Evolutionary conservation across 1,140 invertebrate genomes (phyloP).

Genomic region (Meloidogyne hapla): DNA sequence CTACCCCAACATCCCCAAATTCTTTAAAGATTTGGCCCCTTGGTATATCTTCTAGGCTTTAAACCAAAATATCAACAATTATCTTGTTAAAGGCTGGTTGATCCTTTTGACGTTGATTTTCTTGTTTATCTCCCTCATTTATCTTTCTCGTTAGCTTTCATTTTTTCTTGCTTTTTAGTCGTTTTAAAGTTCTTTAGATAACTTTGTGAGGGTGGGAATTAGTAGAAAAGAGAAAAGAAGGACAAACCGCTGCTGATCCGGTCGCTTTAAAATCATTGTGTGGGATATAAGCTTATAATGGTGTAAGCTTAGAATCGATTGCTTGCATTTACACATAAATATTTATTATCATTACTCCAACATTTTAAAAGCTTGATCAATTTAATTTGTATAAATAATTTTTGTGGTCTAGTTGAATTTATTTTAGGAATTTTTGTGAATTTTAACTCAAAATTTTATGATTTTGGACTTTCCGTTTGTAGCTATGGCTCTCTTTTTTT

Average conservation of each 20-base stretch:
- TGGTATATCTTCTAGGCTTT: background rate
- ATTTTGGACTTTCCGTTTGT: too few species aligned
- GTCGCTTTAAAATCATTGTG: background rate
- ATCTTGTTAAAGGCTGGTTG: background rate
- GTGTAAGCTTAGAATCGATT: background rate
- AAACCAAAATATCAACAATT: background rate
- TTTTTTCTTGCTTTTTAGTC: background rate
- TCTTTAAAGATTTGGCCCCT: too few species aligned
- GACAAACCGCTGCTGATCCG: background rate
- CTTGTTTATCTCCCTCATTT: background rate
- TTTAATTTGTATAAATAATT: background rate
- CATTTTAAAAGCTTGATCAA: background rate
- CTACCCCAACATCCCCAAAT: too few species aligned
- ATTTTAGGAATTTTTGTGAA: too few species aligned
- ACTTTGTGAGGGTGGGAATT: background rate
- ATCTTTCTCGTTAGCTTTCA: too few species aligned
- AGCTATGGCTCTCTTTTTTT: too few species aligned
- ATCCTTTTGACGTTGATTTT: background rate
- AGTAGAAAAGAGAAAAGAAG: background rate
- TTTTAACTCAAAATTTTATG: too few species aligned
- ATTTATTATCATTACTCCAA: background rate
- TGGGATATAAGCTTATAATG: background rate
- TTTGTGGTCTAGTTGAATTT: background rate
- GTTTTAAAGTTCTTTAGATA: conserved; percentile 1
- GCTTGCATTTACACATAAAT: background rate